Percentiles rank a stretch among this genome's conserved stretches.
Conservation (phyloP, 2,113 vertebrate genomes). For the Phainopepla nitens region DNA sequence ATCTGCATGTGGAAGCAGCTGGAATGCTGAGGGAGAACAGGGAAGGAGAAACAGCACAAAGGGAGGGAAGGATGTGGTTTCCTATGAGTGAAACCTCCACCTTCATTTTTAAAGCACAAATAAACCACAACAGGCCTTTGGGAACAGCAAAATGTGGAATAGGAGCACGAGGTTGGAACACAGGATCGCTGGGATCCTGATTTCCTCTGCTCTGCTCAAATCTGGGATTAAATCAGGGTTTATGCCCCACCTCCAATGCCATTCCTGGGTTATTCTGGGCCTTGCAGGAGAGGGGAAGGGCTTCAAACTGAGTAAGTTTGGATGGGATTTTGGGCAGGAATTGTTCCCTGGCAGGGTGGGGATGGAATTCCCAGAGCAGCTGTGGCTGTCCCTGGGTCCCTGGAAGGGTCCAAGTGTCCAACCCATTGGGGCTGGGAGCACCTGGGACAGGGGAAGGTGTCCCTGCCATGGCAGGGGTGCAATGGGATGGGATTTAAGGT, state of each 20-base stretch:
- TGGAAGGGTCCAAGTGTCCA: neutral
- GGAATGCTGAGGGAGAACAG: neutral
- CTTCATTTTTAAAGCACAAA: neutral
- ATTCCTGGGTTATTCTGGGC: neutral
- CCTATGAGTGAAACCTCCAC: neutral
- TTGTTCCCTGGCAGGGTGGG: neutral
- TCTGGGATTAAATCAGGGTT: neutral
- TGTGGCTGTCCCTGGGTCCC: neutral
- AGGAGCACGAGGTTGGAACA: accelerated
- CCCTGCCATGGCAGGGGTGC: neutral
- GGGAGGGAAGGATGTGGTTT: neutral
- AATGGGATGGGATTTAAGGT: accelerated
- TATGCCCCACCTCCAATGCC: neutral
- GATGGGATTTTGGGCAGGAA: neutral
- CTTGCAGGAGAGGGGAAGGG: neutral
- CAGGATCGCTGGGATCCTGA: neutral
- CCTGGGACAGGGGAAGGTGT: neutral
- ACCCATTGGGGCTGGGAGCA: neutral
- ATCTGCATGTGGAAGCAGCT: neutral
- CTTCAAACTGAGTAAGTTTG: neutral
- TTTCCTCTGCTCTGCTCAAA: neutral
- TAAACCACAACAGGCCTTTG: neutral
- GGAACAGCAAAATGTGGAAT: neutral
- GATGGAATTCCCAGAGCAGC: neutral
- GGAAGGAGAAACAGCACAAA: accelerated